Percentiles rank a stretch among this genome's conserved stretches.
Evolutionary conservation across 2,797 vertebrate species (phyloP).

Genomic region (Coilia nasus): DNA sequence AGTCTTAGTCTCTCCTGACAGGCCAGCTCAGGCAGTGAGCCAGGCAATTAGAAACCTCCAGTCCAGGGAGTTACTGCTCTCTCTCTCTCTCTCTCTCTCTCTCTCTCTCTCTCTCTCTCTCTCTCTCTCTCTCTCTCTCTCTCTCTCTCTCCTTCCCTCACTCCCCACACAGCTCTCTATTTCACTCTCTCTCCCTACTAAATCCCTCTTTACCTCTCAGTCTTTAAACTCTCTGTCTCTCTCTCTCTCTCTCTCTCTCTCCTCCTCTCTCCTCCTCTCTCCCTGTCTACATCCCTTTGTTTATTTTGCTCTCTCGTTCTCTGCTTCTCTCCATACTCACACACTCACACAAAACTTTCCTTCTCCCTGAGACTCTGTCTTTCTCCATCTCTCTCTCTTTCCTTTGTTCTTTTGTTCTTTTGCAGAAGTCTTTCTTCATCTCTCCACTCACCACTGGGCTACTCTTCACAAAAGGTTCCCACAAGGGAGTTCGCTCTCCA

Average conservation of each 20-base stretch:
- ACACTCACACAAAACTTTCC: not conserved
- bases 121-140: slow-evolving; percentile 39
- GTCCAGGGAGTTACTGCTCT: not conserved
- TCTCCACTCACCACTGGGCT: slow-evolving; percentile 4
- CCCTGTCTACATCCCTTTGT: not conserved
- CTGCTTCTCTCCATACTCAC: not conserved
- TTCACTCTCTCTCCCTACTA: not conserved
- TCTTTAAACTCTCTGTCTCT: not conserved
- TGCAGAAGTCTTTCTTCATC: not conserved
- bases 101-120: slow-evolving; percentile 61
- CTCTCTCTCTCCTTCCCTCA: slow-evolving; percentile 61
- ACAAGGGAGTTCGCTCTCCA: not conserved
- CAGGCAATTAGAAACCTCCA: slow-evolving; percentile 30
- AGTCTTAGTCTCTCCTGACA: slow-evolving; percentile 27
- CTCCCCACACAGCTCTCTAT: not conserved
- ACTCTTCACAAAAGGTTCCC: not conserved
- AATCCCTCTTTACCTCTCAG: not conserved
- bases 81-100: slow-evolving; percentile 45
- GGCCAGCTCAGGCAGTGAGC: slow-evolving; percentile 25
- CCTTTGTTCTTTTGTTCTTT: not conserved
- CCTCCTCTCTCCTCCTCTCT: not conserved
- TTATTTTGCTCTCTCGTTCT: slow-evolving; percentile 4
- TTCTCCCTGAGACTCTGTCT: not conserved
- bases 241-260: not conserved
- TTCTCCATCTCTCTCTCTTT: not conserved